A percentile compares a stretch with the other conserved stretches of the same genome.
phyloP scores from a whole-genome alignment of 2,888 invertebrate genomes.

The Strigamia transsilvanica region DNA sequence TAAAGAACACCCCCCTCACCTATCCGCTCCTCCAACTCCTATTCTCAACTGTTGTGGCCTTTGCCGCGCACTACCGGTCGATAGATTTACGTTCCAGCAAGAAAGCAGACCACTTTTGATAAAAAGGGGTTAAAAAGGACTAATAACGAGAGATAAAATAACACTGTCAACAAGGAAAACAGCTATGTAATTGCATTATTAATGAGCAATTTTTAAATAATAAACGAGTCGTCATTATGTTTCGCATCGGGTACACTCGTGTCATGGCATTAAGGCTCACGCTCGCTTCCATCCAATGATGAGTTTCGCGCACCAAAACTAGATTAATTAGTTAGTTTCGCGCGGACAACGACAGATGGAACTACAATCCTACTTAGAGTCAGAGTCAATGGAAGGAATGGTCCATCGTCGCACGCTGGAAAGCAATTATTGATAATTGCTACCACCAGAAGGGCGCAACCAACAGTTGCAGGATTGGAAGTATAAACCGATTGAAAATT shows the following conservation, averaged over 20 bases:
- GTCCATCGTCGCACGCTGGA: no score
- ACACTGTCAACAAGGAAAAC: slow-evolving; percentile 30
- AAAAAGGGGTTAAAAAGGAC: neutral
- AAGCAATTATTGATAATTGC: no score
- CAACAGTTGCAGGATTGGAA: no score
- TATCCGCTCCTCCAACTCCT: neutral
- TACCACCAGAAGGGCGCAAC: no score
- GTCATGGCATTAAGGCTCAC: neutral
- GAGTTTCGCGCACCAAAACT: slow-evolving; percentile 8
- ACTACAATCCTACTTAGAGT: neutral
- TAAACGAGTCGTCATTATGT: slow-evolving; percentile 30
- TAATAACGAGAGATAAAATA: slow-evolving; percentile 11
- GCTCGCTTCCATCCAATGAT: neutral
- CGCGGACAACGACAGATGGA: slow-evolving; percentile 24
- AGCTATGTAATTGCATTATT: slow-evolving; percentile 30
- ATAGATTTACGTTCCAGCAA: neutral
- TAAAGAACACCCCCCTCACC: neutral
- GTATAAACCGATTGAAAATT: no score
- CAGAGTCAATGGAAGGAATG: no score
- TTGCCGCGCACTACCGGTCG: neutral
- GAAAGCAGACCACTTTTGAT: neutral
- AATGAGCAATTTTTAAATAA: slow-evolving; percentile 30
- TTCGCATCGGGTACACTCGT: neutral
- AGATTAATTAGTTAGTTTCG: slow-evolving; percentile 30
- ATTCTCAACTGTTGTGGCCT: slow-evolving; percentile 3